A percentile compares a stretch with the other conserved stretches of the same genome.
These are phyloP conservation scores for Triplophysa tibetana DNA, from an alignment of 2,113 vertebrate genomes.

Conservation along the genomic window DNA sequence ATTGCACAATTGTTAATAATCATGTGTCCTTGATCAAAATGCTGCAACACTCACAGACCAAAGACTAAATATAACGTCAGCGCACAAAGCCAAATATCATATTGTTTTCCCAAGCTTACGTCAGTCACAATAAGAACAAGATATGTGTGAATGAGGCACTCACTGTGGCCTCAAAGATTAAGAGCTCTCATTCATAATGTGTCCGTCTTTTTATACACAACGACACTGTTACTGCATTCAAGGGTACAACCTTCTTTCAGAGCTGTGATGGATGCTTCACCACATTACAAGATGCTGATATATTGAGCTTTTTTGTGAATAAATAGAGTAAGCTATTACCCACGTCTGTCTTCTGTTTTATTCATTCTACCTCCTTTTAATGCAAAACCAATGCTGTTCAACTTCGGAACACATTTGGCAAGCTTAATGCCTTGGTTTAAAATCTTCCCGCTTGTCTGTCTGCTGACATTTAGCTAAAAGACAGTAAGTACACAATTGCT, in stretches of 20 bases:
- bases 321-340: background rate
- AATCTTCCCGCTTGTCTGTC: constrained; percentile 38
- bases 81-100: constrained; percentile 2
- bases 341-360: background rate
- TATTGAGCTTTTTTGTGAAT: background rate
- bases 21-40: background rate
- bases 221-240: constrained; percentile 27
- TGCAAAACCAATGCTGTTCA: constrained; percentile 23
- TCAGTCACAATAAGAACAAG: constrained; percentile 10
- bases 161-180: constrained; percentile 14
- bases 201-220: constrained; percentile 12
- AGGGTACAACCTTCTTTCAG: background rate
- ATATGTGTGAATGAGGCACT: constrained; percentile 18
- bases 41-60: background rate
- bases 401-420: constrained; percentile 51
- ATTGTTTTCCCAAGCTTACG: constrained; percentile 14
- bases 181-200: constrained; percentile 19
- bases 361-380: background rate
- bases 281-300: constrained; percentile 11
- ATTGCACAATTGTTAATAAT: background rate
- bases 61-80: background rate
- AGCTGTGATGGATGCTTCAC: background rate
- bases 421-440: constrained; percentile 58
- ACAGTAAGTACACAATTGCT: constrained; percentile 10
- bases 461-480: constrained; percentile 24